These are phyloP conservation scores for Agrenia bidenticulata DNA, from an alignment of 2,888 invertebrate genomes.

Conservation along the genomic window DNA sequence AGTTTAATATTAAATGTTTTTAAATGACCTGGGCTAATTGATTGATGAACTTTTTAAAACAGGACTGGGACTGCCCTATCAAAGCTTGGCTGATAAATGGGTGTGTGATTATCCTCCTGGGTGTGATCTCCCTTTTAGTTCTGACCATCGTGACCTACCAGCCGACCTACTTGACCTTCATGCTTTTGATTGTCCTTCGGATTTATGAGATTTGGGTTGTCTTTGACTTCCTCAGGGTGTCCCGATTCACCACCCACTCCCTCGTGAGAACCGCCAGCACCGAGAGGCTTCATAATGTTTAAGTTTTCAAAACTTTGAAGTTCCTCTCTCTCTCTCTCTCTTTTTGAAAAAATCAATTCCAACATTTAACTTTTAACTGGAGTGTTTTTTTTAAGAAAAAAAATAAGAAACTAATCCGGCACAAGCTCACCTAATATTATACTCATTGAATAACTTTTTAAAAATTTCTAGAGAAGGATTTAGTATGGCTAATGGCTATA, in stretches of 20 bases:
- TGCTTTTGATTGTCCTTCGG: conserved; percentile 38
- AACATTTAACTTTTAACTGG: too few relatives aligned
- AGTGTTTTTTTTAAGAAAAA: too few relatives aligned
- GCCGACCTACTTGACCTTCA: conserved; percentile 36
- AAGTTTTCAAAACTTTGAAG: too few relatives aligned
- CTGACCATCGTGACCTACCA: conserved; percentile 43
- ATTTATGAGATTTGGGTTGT: conserved; percentile 52
- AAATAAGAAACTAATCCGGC: too few relatives aligned
- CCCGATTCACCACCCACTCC: conserved; percentile 41
- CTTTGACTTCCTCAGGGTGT: conserved; percentile 46
- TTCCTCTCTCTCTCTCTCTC: too few relatives aligned
- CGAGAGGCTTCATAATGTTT: conserved; percentile 50
- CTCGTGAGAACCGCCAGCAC: conserved; percentile 43
- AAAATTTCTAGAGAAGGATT: too few relatives aligned
- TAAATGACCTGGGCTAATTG: background rate
- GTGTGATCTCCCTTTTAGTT: conserved; percentile 44
- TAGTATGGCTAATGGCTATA: too few relatives aligned
- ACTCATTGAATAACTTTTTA: too few relatives aligned
- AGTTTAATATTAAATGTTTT: too few relatives aligned
- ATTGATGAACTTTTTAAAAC: background rate
- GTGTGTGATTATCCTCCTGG: conserved; percentile 45
- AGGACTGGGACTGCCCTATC: conserved; percentile 51
- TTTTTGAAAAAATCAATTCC: too few relatives aligned
- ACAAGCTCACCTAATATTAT: too few relatives aligned
- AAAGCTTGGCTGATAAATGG: conserved; percentile 51